Evolutionary conservation across 2,113 vertebrate genomes (phyloP).

Genomic region (Panthera uncia): DNA sequence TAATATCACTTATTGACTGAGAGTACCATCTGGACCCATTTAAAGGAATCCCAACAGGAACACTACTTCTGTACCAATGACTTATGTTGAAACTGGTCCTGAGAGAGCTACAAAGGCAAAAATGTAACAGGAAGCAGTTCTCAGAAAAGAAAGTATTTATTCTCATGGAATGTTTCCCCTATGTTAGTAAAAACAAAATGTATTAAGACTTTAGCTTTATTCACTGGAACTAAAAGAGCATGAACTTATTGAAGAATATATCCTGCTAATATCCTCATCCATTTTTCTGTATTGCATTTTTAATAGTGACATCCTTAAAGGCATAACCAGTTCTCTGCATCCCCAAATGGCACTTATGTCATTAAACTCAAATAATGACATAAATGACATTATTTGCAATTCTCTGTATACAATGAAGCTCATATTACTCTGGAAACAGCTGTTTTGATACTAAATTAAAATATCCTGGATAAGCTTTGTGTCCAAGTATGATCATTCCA

Average conservation of each 20-base stretch:
- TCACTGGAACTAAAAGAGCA: background rate
- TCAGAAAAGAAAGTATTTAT: background rate
- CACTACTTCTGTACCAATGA: background rate
- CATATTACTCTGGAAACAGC: background rate
- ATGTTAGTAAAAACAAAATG: constrained; percentile 8
- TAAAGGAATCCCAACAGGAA: background rate
- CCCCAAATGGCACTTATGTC: background rate
- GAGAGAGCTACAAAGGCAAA: constrained; percentile 38
- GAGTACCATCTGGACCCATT: constrained; percentile 44
- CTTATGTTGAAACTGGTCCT: background rate
- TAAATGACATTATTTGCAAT: background rate
- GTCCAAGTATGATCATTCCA: background rate
- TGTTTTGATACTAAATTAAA: background rate
- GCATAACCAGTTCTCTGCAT: background rate
- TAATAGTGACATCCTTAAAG: background rate
- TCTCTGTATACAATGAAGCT: background rate
- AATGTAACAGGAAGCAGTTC: constrained; percentile 43
- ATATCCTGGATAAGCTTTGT: background rate
- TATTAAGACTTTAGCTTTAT: background rate
- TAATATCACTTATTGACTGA: constrained; percentile 49
- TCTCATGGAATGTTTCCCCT: background rate
- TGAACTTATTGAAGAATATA: background rate
- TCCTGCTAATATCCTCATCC: background rate
- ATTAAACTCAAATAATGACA: background rate
- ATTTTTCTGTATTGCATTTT: background rate